These are phyloP conservation scores for Drosophila burlai DNA, from an alignment of 1,140 invertebrate species.

Conservation along the genomic window DNA sequence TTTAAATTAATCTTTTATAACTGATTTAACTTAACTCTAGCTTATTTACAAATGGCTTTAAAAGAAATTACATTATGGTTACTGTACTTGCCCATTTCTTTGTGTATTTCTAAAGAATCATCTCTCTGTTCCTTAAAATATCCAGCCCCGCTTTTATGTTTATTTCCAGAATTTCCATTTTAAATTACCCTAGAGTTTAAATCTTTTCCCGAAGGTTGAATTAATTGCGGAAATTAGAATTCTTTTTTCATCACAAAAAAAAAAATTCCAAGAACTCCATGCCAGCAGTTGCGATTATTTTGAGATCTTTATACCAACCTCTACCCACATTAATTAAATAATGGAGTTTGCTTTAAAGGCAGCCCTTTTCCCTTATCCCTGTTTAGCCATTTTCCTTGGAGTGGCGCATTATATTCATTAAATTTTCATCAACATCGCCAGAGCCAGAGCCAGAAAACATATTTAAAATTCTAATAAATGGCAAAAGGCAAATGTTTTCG, in stretches of 20 bases:
- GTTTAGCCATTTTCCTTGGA: slow-evolving; percentile 27
- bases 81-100: not conserved
- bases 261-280: slow-evolving; percentile 10
- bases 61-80: not conserved
- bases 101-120: not conserved
- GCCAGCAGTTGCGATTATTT: slow-evolving; percentile 23
- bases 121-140: not conserved
- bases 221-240: slow-evolving; percentile 11
- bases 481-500: slow-evolving; percentile 59
- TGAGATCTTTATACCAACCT: slow-evolving; percentile 24
- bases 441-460: slow-evolving; percentile 42
- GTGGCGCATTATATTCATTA: slow-evolving; percentile 75
- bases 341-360: slow-evolving; percentile 28
- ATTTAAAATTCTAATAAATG: slow-evolving; percentile 79
- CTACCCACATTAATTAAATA: slow-evolving; percentile 37
- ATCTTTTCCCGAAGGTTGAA: not conserved
- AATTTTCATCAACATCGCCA: slow-evolving; percentile 73
- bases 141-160: slow-evolving; percentile 12
- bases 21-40: not conserved
- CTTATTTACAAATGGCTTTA: not conserved
- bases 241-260: not conserved
- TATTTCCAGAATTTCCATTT: slow-evolving; percentile 27
- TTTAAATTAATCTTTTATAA: not conserved
- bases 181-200: not conserved
- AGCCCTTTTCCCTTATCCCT: slow-evolving; percentile 26